Evolutionary conservation across 2,113 vertebrate species (phyloP), one percentile per base, ranked within the genome.

Genomic region (Calyptommatus sinebrachiatus): DNA sequence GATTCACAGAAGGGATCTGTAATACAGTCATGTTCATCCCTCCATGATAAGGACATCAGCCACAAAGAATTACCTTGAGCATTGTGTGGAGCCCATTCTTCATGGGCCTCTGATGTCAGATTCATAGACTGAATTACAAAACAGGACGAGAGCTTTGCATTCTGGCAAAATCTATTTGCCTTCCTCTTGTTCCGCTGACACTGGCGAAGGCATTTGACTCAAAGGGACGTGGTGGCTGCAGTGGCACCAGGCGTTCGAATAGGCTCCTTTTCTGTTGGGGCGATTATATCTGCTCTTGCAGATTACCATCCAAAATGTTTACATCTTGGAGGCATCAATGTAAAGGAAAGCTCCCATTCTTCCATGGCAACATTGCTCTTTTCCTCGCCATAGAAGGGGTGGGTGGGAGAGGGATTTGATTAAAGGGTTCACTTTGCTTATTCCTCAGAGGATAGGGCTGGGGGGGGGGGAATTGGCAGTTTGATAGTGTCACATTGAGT

Each of bases 61-160:
- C 78, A 0, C 9, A 83, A 48, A 80, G 81, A 9, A 66, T 66
- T 66, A 76, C 74, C 41, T 35, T 7, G 1, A 76, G 65, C 60
- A 29, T 11, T 70, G 46, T 53, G 60, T 46, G 46, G 46, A 77
- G 35, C 46, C n/a, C 77, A 57, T 83, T 83, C 69, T 41, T 73
- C 65, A 41, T 26, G 77, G n/a, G 2, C 63, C 9, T 24, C 4
- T 73, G 82, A 61, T 77, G 83, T 79, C 1, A 26, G 35, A 53
- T 48, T 14, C 22, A 61, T 61, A 50, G 41, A 41, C 71, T 0
- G 77, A 76, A 53, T 78, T 35, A 80, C n/a, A 78, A 35, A 83
- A 68, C 77, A 70, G 81, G 53, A 2, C 7, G 21, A 72, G 66
- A 80, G 29, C 29, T 5, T 77, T 75, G 80, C 63, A 75, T 75